Percentiles rank a stretch among this genome's conserved stretches.
These are phyloP conservation scores for Rhopilema esculentum DNA, from an alignment of 30 jellyfish, hydroid and myxozoan genomes.

Conservation along the genomic window DNA sequence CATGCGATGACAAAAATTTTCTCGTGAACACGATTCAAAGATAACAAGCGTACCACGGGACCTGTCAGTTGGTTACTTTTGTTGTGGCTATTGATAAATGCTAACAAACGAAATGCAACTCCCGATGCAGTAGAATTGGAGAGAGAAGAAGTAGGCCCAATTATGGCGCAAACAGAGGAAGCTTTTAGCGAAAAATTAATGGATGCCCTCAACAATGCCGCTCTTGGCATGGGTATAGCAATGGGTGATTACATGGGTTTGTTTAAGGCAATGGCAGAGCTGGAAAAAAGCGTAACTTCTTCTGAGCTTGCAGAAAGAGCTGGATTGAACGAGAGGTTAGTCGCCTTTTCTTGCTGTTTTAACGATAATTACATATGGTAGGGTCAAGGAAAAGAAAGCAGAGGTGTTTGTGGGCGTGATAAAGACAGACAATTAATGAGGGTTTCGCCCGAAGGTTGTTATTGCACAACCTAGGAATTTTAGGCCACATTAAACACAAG, in stretches of 20 bases:
- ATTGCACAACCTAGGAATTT: too few species aligned
- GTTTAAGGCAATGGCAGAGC: constrained; percentile 34
- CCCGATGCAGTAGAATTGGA: too few species aligned
- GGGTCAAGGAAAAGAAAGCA: neutral
- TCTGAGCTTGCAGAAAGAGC: constrained; percentile 43
- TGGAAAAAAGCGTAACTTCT: constrained; percentile 45
- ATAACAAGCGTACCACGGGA: too few species aligned
- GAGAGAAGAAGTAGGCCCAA: neutral
- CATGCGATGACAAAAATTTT: too few species aligned
- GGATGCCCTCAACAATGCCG: constrained; percentile 52
- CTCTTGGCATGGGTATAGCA: constrained; percentile 67
- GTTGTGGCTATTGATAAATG: too few species aligned
- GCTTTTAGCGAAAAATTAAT: constrained; percentile 40
- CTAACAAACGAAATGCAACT: neutral
- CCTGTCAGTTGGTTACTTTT: too few species aligned
- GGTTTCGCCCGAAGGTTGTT: too few species aligned
- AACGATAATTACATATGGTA: neutral
- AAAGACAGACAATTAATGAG: neutral
- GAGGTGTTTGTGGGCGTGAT: neutral
- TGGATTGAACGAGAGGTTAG: constrained; percentile 54
- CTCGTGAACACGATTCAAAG: too few species aligned
- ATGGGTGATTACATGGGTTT: constrained; percentile 58
- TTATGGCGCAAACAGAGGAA: neutral
- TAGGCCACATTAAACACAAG: too few species aligned
- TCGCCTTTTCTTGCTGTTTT: neutral